phyloP scores from a whole-genome alignment of 1,140 invertebrate genomes.

The Daktulosphaira vitifoliae region DNA sequence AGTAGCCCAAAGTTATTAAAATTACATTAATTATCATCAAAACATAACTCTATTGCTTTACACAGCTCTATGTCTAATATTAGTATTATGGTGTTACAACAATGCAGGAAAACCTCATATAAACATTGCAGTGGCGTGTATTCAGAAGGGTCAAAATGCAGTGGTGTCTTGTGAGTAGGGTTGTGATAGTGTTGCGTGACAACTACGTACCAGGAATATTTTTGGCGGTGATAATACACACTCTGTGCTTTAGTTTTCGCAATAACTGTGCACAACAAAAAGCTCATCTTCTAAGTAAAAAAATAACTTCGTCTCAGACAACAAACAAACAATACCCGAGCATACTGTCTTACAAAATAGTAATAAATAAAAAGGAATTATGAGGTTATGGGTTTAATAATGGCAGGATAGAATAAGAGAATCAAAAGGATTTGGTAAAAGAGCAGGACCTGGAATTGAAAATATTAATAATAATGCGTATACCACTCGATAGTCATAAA shows the following conservation, averaged over 20 bases:
- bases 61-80: too few relatives aligned
- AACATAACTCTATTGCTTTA: too few relatives aligned
- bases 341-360: too few relatives aligned
- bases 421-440: slow-evolving; percentile 3
- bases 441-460: neutral
- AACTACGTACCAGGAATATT: neutral
- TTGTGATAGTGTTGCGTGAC: slow-evolving; percentile 14
- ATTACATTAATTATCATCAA: slow-evolving; percentile 17
- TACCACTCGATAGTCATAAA: slow-evolving; percentile 15
- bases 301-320: too few relatives aligned
- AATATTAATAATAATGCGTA: neutral
- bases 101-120: too few relatives aligned
- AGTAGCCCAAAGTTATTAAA: slow-evolving; percentile 3
- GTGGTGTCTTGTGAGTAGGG: neutral
- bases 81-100: too few relatives aligned
- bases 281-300: too few relatives aligned
- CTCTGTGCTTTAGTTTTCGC: neutral
- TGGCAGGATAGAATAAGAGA: neutral
- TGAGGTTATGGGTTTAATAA: neutral
- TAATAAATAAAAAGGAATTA: too few relatives aligned
- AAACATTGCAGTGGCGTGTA: neutral
- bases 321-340: too few relatives aligned
- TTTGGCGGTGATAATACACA: neutral
- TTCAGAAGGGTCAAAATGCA: neutral
- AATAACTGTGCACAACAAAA: neutral